A percentile compares a stretch with the other conserved stretches of the same genome.
Conservation (phyloP, 1,140 invertebrate species). For the Globodera rostochiensis region DNA sequence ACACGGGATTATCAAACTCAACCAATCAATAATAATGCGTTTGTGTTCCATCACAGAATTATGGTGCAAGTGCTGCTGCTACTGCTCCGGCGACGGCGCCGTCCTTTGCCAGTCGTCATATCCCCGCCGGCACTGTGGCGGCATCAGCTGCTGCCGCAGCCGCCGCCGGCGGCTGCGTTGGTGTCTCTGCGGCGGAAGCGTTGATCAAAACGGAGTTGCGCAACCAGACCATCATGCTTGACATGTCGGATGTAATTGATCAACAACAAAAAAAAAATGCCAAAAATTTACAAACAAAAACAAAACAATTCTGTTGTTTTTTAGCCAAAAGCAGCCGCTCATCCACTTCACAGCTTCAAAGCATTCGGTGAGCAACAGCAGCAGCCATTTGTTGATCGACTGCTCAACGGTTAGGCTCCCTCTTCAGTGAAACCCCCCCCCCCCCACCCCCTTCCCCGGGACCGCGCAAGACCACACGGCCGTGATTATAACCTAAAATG, state of each 20-base stretch:
- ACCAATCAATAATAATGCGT: too few species aligned
- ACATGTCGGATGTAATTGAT: slow-evolving; percentile 4
- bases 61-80: too few species aligned
- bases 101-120: neutral
- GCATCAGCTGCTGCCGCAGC: too few species aligned
- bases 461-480: too few species aligned
- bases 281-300: neutral
- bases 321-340: neutral
- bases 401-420: neutral
- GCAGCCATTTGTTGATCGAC: neutral
- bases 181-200: neutral
- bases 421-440: neutral
- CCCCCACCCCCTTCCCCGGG: neutral
- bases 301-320: neutral
- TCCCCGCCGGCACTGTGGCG: too few species aligned
- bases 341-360: neutral
- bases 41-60: too few species aligned
- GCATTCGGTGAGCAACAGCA: neutral
- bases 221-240: neutral
- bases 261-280: neutral
- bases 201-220: neutral
- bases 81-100: too few species aligned
- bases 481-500: too few species aligned
- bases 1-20: too few species aligned
- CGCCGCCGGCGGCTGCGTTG: too few species aligned